Evolutionary conservation across 1,140 invertebrate genomes (phyloP).

Genomic region (Brachionus calyciflorus): DNA sequence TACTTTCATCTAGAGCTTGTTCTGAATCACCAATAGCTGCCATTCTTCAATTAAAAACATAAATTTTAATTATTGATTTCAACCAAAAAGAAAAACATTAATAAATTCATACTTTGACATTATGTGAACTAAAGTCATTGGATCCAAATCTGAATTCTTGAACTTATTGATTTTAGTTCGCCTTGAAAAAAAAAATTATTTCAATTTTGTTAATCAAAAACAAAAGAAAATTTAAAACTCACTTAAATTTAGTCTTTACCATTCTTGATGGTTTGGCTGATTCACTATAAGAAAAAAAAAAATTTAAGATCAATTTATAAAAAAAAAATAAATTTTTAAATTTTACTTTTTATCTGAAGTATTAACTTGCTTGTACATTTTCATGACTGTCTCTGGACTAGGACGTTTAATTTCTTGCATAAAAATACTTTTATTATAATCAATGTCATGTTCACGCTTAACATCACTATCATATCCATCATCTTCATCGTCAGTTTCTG

Average conservation of each 20-base stretch:
- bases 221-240: background rate
- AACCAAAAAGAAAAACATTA: background rate
- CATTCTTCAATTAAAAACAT: background rate
- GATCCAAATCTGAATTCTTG: background rate
- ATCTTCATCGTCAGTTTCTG: conserved; percentile 60
- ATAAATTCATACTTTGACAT: conserved; percentile 4
- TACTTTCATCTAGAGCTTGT: background rate
- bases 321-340: background rate
- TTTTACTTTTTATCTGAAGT: conserved; percentile 24
- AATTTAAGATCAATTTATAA: background rate
- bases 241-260: conserved; percentile 46
- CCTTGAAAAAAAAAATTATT: background rate
- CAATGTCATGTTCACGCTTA: conserved; percentile 58
- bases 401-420: conserved; percentile 27
- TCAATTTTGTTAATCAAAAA: background rate
- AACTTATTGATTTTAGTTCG: conserved; percentile 41
- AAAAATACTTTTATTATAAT: conserved; percentile 52
- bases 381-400: conserved; percentile 15
- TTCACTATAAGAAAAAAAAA: conserved; percentile 9
- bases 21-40: background rate
- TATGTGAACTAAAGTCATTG: conserved; percentile 10
- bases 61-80: background rate
- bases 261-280: conserved; percentile 16
- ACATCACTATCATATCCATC: conserved; percentile 62
- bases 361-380: conserved; percentile 30